Evolutionary conservation across 1,140 invertebrate species (phyloP), one percentile per base, ranked within the genome.

Genomic region (Aphelenchoides fujianensis): DNA sequence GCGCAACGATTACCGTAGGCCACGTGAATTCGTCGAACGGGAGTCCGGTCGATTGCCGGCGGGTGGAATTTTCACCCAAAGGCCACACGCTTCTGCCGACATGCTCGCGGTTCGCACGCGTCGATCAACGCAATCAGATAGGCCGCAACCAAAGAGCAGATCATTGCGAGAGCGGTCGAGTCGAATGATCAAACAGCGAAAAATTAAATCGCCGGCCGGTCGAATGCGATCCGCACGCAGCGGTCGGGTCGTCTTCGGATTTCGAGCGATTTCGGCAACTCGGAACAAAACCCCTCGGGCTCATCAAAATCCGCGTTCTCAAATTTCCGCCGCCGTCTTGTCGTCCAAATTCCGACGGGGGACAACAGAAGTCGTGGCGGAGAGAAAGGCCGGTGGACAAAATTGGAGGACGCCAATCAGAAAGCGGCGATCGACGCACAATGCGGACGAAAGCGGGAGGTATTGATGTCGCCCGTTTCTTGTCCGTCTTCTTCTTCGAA

Each of bases 251-350:
- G 41, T n/a, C 41, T 48, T 12, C 41, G 41, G 23, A 48, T 23
- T 48, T 48, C 12, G 12, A 23, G 41, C 41, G 23, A 48, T 16
- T 48, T 48, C 41, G 41, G 23, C 41, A 48, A 23, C 41, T 16
- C 41, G 41, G 23, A 48, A n/a, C n/a, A 16, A 48, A 48, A 48
- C 41, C 41, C 23, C 41, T 23, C 41, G 12, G 41, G 23, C 41
- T 48, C 41, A 48, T 48, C 41, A 48, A 48, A 48, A 48, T 48
- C 41, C 41, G 41, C 41, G 41, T 48, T 48, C 41, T 48, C 41
- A 48, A 48, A 48, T 48, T 48, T 48, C n/a, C n/a, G n/a, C n/a
- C 41, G 41, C 41, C 23, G 41, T 48, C 41, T 12, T 48, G 41
- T 48, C 23, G 41, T 48, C 41, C 41, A 48, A 48, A 48, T 48